phyloP scores from a whole-genome alignment of 2,888 invertebrate species.

The Philereme vetulata region DNA sequence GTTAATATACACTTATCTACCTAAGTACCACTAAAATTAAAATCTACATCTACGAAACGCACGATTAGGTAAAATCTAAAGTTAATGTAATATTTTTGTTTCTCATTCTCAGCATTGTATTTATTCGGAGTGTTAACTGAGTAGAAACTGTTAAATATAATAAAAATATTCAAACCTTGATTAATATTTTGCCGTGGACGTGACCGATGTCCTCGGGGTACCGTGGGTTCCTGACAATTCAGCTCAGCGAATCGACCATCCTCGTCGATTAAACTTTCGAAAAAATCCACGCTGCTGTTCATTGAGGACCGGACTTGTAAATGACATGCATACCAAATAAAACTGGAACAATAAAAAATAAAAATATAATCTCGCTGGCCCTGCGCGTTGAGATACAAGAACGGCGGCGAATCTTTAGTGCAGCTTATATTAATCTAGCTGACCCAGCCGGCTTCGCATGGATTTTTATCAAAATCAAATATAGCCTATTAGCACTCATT shows the following conservation, averaged over 20 bases:
- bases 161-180: constrained; percentile 52
- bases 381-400: not conserved
- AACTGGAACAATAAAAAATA: constrained; percentile 55
- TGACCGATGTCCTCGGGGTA: constrained; percentile 55
- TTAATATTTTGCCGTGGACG: constrained; percentile 50
- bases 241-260: constrained; percentile 75
- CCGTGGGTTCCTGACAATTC: constrained; percentile 67
- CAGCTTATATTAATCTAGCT: too few relatives aligned
- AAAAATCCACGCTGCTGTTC: constrained; percentile 84
- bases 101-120: too few relatives aligned
- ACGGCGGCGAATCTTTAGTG: too few relatives aligned
- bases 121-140: too few relatives aligned
- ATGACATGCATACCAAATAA: constrained; percentile 77
- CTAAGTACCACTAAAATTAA: too few relatives aligned
- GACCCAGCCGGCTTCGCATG: too few relatives aligned
- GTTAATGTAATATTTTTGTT: too few relatives aligned
- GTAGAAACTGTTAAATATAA: not conserved
- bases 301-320: constrained; percentile 73
- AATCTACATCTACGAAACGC: too few relatives aligned
- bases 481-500: too few relatives aligned
- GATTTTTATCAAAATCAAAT: too few relatives aligned
- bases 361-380: constrained; percentile 27
- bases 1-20: too few relatives aligned
- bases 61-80: too few relatives aligned
- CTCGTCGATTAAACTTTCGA: constrained; percentile 87